Base-by-base conservation (phyloP, 92 coral and sea anemone genomes). In the Umimayanthus chanpuru region DNA sequence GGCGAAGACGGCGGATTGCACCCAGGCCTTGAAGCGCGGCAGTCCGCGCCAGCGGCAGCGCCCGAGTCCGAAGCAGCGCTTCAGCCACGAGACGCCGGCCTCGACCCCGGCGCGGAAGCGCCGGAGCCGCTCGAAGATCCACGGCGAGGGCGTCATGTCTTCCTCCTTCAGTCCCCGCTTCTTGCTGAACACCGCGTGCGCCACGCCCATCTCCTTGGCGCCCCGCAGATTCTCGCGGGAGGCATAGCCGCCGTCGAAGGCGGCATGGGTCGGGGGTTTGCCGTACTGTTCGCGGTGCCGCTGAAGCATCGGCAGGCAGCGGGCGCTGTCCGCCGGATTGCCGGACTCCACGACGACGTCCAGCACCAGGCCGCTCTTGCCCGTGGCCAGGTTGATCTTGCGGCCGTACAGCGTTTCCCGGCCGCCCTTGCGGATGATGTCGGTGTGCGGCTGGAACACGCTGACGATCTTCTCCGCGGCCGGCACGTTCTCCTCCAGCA, bases 311-410 rank as follows among this genome's bases (percentile, higher is more conserved):
- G n/a, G 80, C 49, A 38, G 53, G 55, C 55, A n/a, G 26, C 23
- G 80, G 50, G 80, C 26, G 80, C 11, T 6, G 80, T 76, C 80
- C 28, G 80, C 80, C n/a, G 80, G 80, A 40, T 76, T 76, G 80
- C 80, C 80, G 26, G 23, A 20, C 11, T 15, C 26, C 26, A 76
- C 26, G 11, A 15, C 26, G 49, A 20, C 23, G 80, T 76, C 80
- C 50, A 76, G 55, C 53, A 76, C 55, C 80, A 76, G 23, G 10
- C 26, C 23, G 28, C 26, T 38, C 55, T 76, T 40, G 55, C 80
- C 80, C 11, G 25, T n/a, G 25, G 9, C 26, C n/a, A 76, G 26
- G 50, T n/a, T 15, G 80, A 76, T 76, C 55, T 76, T 76, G 80
- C 26, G 80, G 55, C 80, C 80, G 80, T 76, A 76, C n/a, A 15